A percentile compares a stretch with the other conserved stretches of the same genome.
These are phyloP conservation scores for Seriola dumerili DNA, from an alignment of 2,113 vertebrate species.

Conservation along the genomic window DNA sequence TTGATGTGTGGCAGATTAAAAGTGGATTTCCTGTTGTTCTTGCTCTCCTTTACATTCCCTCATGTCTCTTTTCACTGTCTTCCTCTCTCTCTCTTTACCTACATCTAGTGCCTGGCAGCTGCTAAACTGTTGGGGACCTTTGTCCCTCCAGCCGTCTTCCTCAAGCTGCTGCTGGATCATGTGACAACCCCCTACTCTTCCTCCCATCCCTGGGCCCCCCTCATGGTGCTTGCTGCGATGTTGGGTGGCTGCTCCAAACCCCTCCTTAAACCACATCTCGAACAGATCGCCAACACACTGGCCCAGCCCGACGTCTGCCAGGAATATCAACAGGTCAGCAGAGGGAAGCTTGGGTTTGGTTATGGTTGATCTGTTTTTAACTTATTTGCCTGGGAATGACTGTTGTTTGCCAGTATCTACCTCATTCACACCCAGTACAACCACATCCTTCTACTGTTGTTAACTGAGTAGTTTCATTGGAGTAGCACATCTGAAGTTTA, in stretches of 20 bases:
- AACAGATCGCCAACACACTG: constrained; percentile 79
- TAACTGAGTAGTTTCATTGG: neutral
- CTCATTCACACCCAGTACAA: constrained; percentile 2
- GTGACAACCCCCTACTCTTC: constrained; percentile 81
- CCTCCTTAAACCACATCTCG: constrained; percentile 86
- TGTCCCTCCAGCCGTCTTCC: constrained; percentile 89
- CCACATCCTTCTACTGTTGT: constrained; percentile 20
- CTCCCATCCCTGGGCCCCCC: constrained; percentile 82
- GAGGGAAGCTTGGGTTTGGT: constrained; percentile 18
- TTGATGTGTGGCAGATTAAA: constrained; percentile 51
- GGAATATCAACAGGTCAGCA: constrained; percentile 89
- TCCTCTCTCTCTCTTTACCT: constrained; percentile 19
- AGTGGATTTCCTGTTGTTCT: constrained; percentile 39
- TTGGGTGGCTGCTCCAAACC: constrained; percentile 87
- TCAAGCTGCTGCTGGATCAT: constrained; percentile 88
- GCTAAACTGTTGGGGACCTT: constrained; percentile 91
- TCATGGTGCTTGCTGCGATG: constrained; percentile 89
- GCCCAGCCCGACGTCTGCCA: constrained; percentile 86
- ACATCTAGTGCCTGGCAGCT: constrained; percentile 85
- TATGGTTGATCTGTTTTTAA: constrained; percentile 46
- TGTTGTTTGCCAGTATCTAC: constrained; percentile 22
- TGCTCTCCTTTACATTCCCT: constrained; percentile 8
- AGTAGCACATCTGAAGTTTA: neutral
- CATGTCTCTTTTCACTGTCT: constrained; percentile 9
- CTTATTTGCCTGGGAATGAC: constrained; percentile 44